Evolutionary conservation across 2,888 invertebrate genomes (phyloP), one percentile per base, ranked within the genome.

Genomic region (Netelia melanura): DNA sequence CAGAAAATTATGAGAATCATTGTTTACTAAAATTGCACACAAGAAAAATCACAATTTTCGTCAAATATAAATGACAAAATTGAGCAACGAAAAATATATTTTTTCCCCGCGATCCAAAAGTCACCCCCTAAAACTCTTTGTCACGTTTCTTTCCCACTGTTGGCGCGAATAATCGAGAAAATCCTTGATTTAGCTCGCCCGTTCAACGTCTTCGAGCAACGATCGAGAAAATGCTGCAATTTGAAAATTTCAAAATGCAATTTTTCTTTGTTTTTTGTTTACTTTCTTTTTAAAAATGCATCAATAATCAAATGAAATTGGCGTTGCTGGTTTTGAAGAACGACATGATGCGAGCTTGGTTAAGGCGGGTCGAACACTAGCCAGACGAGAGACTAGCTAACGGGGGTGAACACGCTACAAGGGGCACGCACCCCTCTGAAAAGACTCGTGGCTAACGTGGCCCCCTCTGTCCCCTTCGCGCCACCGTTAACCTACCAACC

Each of bases 351-450:
- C 75, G 81, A 81, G 84, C 84, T 81, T 81, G 56, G 78, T 84
- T 81, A 81, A 70, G 81, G 89, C 91, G 86, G 81, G 86, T 88
- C 89, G 90, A 89, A 89, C 87, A 92, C 92, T 92, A 91, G 90
- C 88, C 84, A 79, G 87, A 30, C 88, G 75, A 74, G 81, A 30
- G 30, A 3, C 89, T 81, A 87, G 89, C 70, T 81, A 81, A 81
- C 84, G 81, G 81, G 81, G 81, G 84, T 78, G 81, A 81, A 74
- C 84, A 78, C 87, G 88, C 88, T 84, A 84, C 86, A 89, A 89
- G 91, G 91, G 92, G 92, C 89, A 90, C 91, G 84, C 84, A 91
- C 91, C 92, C 92, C 90, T 91, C 91, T 88, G 86, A 86, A 87
- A 79, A 74, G 84, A 68, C 81, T 81, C 84, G 77, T 84, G 80